phyloP scores from a whole-genome alignment of 1,140 invertebrate genomes.

The Sinonovacula constricta region DNA sequence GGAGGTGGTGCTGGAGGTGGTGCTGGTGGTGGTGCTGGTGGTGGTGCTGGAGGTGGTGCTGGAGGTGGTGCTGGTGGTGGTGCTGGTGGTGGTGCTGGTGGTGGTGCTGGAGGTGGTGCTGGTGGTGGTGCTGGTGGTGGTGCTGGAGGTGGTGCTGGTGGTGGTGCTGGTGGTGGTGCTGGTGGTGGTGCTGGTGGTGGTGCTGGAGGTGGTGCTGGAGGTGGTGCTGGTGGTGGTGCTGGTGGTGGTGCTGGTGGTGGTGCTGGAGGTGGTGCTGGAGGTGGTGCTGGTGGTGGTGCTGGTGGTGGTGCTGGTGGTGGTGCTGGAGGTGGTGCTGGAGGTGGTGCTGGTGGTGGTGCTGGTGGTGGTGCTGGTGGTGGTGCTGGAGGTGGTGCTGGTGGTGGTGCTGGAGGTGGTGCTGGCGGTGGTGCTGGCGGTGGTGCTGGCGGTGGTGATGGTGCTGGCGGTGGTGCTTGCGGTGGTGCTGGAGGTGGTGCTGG shows the following conservation, averaged over 20 bases:
- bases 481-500: constrained; percentile 1
- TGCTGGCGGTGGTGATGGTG: constrained; percentile 20
- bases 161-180: constrained; percentile 7
- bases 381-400: background rate
- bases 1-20: constrained; percentile 1
- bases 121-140: background rate
- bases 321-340: constrained; percentile 18
- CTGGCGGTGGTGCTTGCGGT: background rate
- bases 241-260: constrained; percentile 12
- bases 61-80: constrained; percentile 8
- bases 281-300: constrained; percentile 16
- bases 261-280: no score
- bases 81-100: constrained; percentile 13
- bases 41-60: background rate
- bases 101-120: background rate
- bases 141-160: constrained; percentile 6
- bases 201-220: constrained; percentile 13
- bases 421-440: background rate
- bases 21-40: background rate
- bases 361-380: constrained; percentile 7
- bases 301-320: constrained; percentile 11
- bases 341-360: background rate
- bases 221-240: constrained; percentile 2
- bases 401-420: no score
- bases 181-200: background rate